Conservation (phyloP, 2,888 invertebrate species). For the Dolichomitus sp. region DNA sequence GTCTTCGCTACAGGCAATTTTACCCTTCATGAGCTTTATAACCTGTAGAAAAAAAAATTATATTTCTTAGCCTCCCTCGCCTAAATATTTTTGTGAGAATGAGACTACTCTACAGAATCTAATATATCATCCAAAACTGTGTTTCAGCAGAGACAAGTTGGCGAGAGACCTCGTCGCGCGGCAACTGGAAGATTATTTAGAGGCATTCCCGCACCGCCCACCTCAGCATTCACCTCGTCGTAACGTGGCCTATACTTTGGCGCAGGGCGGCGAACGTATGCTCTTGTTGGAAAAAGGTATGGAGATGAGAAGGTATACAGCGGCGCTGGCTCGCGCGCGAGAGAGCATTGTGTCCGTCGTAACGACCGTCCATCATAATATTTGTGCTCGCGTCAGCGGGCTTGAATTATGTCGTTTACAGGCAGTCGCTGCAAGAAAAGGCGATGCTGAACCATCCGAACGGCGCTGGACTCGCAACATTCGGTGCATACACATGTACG, state of each 20-base stretch:
- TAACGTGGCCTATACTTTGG: constrained; percentile 22
- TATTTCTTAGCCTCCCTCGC: background rate
- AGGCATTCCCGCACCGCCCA: constrained; percentile 78
- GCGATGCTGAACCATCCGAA: background rate
- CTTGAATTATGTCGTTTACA: constrained; percentile 80
- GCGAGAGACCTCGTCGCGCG: constrained; percentile 64
- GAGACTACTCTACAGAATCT: background rate
- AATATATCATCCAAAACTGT: constrained; percentile 24
- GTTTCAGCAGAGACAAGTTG: constrained; percentile 65
- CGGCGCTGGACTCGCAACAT: background rate
- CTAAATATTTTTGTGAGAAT: background rate
- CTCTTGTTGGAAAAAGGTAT: constrained; percentile 16
- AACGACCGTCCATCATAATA: constrained; percentile 79
- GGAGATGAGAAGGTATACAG: constrained; percentile 28
- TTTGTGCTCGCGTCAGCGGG: constrained; percentile 79
- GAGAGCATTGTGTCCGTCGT: constrained; percentile 58
- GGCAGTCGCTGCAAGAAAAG: constrained; percentile 21
- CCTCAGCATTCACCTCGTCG: constrained; percentile 67
- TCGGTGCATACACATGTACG: background rate
- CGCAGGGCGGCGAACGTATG: constrained; percentile 1
- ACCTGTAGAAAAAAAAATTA: background rate
- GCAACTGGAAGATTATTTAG: constrained; percentile 75
- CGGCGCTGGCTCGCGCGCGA: constrained; percentile 10
- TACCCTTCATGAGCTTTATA: background rate
- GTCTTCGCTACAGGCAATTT: background rate